Evolutionary conservation across 2,797 vertebrate species (phyloP).

Genomic region (Okamejei kenojei): DNA sequence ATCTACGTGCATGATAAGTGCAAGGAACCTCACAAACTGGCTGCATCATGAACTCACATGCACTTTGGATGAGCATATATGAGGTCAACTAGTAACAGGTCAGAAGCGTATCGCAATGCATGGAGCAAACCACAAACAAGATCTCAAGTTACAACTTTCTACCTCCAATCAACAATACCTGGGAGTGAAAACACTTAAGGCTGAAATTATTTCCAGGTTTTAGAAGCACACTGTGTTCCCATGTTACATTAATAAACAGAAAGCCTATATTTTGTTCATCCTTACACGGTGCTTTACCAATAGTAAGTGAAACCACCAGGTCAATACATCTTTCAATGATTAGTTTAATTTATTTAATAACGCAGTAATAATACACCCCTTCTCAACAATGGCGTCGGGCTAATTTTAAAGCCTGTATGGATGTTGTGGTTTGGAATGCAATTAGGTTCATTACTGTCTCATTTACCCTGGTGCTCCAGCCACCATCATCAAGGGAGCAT

Average conservation of each 20-base stretch:
- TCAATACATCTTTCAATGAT: not conserved
- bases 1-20: not conserved
- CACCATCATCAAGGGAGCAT: not conserved
- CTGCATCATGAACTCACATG: not conserved
- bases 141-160: slow-evolving; percentile 1
- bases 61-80: not conserved
- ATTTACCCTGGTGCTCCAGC: not conserved
- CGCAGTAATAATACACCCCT: not conserved
- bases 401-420: not conserved
- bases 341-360: not conserved
- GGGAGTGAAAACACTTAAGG: not conserved
- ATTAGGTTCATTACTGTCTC: not conserved
- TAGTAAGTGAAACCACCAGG: not conserved
- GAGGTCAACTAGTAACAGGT: not conserved
- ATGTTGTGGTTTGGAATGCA: not conserved
- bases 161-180: not conserved
- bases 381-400: not conserved
- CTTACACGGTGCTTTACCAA: not conserved
- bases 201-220: slow-evolving; percentile 32
- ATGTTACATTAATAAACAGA: not conserved
- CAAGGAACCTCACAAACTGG: not conserved
- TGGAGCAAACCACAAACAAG: not conserved
- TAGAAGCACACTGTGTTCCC: slow-evolving; percentile 9
- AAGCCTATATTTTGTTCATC: not conserved
- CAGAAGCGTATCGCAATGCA: not conserved